These are phyloP conservation scores for Trichosurus vulpecula DNA, from an alignment of 2,797 vertebrate genomes.

Conservation along the genomic window DNA sequence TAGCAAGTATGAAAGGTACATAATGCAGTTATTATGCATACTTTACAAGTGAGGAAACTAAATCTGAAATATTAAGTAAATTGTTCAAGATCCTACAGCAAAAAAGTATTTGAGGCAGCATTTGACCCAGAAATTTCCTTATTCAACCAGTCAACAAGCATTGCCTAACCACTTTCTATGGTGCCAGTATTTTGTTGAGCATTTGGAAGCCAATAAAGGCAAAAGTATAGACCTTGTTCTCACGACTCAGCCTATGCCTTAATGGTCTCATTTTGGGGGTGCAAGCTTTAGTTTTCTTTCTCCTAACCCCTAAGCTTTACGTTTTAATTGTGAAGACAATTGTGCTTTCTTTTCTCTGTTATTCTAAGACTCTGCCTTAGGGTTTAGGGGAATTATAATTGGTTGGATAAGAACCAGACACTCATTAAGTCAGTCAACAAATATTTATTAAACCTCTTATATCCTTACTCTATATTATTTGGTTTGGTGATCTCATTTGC, in stretches of 20 bases:
- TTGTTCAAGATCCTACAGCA: neutral
- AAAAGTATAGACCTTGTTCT: neutral
- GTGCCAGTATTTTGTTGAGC: neutral
- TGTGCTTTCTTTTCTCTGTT: neutral
- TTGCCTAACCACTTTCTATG: neutral
- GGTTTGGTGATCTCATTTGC: neutral
- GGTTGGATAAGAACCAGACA: neutral
- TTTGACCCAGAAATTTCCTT: neutral
- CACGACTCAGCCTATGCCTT: neutral
- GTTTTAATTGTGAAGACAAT: neutral
- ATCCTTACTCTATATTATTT: neutral
- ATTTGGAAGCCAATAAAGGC: neutral
- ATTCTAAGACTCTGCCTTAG: neutral
- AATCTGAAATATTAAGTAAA: neutral
- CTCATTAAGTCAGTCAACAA: neutral
- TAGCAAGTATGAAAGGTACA: neutral
- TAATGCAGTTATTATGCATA: neutral
- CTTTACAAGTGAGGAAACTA: neutral
- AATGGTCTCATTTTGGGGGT: neutral
- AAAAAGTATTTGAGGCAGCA: neutral
- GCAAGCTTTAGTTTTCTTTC: neutral
- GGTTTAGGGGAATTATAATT: neutral
- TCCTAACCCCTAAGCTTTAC: neutral
- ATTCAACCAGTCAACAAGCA: neutral
- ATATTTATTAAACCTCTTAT: neutral